A percentile compares a stretch with the other conserved stretches of the same genome.
phyloP scores from a whole-genome alignment of 1,140 invertebrate genomes.

The Panulirus ornatus region DNA sequence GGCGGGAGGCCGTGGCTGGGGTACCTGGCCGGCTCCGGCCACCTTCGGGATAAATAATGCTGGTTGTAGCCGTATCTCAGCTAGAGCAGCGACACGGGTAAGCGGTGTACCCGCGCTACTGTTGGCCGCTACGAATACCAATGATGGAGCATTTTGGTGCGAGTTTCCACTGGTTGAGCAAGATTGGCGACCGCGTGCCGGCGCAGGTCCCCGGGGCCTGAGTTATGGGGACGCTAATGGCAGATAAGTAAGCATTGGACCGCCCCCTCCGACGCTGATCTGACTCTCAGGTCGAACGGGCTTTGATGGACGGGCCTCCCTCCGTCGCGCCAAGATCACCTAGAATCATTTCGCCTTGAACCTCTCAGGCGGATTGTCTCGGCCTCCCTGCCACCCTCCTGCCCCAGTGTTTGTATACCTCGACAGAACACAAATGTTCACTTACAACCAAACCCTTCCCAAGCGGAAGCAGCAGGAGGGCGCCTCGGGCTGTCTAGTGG shows the following conservation, averaged over 20 bases:
- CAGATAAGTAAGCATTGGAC: slow-evolving; percentile 72
- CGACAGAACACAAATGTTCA: slow-evolving; percentile 1
- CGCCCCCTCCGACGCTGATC: slow-evolving; percentile 65
- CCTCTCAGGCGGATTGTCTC: slow-evolving; percentile 22
- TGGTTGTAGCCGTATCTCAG: slow-evolving; percentile 38
- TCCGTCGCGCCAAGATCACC: slow-evolving; percentile 8
- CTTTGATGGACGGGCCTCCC: slow-evolving; percentile 55
- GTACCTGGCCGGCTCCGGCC: not conserved
- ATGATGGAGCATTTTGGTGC: slow-evolving; percentile 57
- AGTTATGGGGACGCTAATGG: slow-evolving; percentile 68
- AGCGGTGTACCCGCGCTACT: slow-evolving; percentile 46
- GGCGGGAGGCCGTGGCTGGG: slow-evolving; percentile 19
- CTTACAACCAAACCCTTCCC: slow-evolving; percentile 12
- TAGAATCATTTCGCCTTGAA: slow-evolving; percentile 27
- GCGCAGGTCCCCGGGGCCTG: slow-evolving; percentile 43
- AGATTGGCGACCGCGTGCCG: slow-evolving; percentile 58
- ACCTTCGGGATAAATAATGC: slow-evolving; percentile 36
- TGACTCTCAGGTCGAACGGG: slow-evolving; percentile 60
- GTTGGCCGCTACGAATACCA: slow-evolving; percentile 34
- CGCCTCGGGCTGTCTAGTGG: not conserved
- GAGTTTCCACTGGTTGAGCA: slow-evolving; percentile 57
- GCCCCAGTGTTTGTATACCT: not conserved
- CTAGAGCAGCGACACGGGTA: slow-evolving; percentile 17
- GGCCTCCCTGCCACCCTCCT: not conserved
- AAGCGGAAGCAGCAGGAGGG: not conserved